Conservation (phyloP, 2,113 vertebrate genomes). For the Gymnocephalus cernua region DNA sequence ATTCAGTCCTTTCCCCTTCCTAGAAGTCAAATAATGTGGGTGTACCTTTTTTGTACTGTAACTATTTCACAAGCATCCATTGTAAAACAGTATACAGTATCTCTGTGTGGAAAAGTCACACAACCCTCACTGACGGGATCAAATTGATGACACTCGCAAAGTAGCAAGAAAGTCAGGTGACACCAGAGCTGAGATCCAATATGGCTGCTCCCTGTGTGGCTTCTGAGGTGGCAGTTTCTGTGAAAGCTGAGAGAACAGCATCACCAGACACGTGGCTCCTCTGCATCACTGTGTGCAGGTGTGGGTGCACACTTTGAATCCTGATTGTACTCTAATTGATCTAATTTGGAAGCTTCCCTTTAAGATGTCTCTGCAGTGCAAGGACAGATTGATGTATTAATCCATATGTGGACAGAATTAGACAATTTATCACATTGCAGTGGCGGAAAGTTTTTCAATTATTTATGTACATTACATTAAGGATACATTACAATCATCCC, state of each 20-base stretch:
- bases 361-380: conserved; percentile 1
- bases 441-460: neutral
- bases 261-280: conserved; percentile 73
- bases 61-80: neutral
- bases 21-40: conserved; percentile 13
- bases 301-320: conserved; percentile 66
- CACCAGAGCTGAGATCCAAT: conserved; percentile 70
- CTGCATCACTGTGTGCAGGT: conserved; percentile 76
- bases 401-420: conserved; percentile 4
- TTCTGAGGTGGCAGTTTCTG: conserved; percentile 80
- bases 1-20: neutral
- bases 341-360: conserved; percentile 67
- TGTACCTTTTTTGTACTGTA: neutral
- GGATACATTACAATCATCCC: neutral
- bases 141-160: conserved; percentile 56
- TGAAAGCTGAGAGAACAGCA: conserved; percentile 69
- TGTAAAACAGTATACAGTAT: neutral
- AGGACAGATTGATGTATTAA: conserved; percentile 27
- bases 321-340: conserved; percentile 38
- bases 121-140: conserved; percentile 20
- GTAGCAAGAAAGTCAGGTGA: conserved; percentile 77
- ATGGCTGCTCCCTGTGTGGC: conserved; percentile 76
- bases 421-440: conserved; percentile 3
- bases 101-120: conserved; percentile 9
- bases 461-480: conserved; percentile 11